Conservation (phyloP, 2,888 invertebrate species). For the Euzophera pinguis region DNA sequence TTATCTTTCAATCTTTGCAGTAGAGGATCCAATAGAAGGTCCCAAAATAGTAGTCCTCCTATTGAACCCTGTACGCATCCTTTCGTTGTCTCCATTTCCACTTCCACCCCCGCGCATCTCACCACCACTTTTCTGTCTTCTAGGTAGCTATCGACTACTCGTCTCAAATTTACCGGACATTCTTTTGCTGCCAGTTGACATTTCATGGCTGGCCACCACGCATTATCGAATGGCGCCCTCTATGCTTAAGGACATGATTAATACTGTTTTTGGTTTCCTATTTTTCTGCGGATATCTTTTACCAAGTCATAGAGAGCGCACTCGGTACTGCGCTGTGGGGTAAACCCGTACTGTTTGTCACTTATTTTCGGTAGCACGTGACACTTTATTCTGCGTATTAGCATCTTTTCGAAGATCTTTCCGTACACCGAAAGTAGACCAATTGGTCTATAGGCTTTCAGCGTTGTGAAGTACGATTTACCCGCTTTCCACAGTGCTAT, state of each 20-base stretch:
- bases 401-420: background rate
- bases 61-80: background rate
- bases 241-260: background rate
- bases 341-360: background rate
- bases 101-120: background rate
- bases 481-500: background rate
- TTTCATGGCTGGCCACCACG: constrained; percentile 1
- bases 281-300: constrained; percentile 9
- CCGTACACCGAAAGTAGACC: background rate
- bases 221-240: constrained; percentile 8
- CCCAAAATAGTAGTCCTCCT: background rate
- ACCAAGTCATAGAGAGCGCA: constrained; percentile 13
- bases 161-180: background rate
- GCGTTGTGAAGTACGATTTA: background rate
- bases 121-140: background rate
- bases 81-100: background rate
- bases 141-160: background rate
- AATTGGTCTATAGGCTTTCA: background rate
- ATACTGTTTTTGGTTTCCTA: background rate
- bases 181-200: background rate
- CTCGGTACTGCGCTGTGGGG: constrained; percentile 4
- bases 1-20: background rate
- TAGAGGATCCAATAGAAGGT: background rate
- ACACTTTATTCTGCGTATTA: background rate
- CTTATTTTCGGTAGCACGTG: background rate